phyloP scores from a whole-genome alignment of 1,140 invertebrate genomes.

The Phortica variegata region DNA sequence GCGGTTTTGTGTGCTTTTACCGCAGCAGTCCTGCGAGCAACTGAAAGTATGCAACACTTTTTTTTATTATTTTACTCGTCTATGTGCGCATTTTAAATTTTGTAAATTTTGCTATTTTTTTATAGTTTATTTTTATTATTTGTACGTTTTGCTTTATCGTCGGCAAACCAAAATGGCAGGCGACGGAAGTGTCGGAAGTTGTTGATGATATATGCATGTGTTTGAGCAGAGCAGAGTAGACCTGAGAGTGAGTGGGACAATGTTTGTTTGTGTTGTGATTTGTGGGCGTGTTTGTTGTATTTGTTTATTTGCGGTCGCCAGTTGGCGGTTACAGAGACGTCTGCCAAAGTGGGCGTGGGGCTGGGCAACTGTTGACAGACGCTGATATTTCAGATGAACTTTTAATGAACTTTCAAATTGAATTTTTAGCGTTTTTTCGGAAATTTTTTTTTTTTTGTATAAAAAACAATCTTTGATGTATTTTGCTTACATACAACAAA shows the following conservation, averaged over 20 bases:
- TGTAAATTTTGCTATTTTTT: constrained; percentile 37
- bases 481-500: constrained; percentile 25
- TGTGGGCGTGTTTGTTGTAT: constrained; percentile 30
- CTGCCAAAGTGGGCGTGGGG: not conserved
- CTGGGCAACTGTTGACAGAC: not conserved
- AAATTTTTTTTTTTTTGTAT: too few relatives aligned
- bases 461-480: too few relatives aligned
- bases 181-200: too few relatives aligned
- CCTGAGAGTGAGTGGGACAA: not conserved
- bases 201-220: too few relatives aligned
- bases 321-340: constrained; percentile 12
- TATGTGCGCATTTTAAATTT: constrained; percentile 50
- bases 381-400: constrained; percentile 32
- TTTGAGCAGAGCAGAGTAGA: too few relatives aligned
- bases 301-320: constrained; percentile 42
- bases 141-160: constrained; percentile 9
- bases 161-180: too few relatives aligned
- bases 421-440: too few relatives aligned
- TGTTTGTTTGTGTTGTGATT: constrained; percentile 49
- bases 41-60: constrained; percentile 52
- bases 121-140: constrained; percentile 4
- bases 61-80: constrained; percentile 21
- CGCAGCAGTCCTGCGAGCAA: constrained; percentile 10
- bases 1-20: constrained; percentile 37
- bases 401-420: constrained; percentile 38